phyloP scores from a whole-genome alignment of 2,888 invertebrate species.

The Agrypnus murinus region DNA sequence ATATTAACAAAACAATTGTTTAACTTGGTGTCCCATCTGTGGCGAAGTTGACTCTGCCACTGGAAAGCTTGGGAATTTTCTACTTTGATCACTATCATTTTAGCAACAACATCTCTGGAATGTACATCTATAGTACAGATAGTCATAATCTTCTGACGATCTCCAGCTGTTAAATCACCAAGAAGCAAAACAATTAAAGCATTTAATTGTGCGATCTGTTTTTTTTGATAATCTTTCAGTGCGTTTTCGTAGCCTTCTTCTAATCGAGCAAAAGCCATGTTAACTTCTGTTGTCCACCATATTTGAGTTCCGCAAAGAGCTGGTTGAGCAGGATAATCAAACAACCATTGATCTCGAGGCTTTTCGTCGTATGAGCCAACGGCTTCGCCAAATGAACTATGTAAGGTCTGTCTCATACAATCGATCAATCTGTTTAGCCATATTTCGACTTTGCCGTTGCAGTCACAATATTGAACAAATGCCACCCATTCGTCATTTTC shows the following conservation, averaged over 20 bases:
- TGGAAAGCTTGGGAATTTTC: conserved; percentile 87
- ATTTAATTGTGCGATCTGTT: conserved; percentile 89
- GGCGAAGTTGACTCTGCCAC: conserved; percentile 92
- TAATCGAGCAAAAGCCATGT: conserved; percentile 89
- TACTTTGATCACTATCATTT: conserved; percentile 88
- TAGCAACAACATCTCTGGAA: conserved; percentile 93
- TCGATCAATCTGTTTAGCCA: conserved; percentile 94
- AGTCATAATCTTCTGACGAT: conserved; percentile 98
- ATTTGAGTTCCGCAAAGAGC: conserved; percentile 94
- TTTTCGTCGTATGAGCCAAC: conserved; percentile 91
- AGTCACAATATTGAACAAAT: conserved; percentile 86
- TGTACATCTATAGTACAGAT: conserved; percentile 98
- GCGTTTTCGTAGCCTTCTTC: conserved; percentile 97
- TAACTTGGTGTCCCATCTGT: conserved; percentile 86
- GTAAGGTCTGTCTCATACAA: conserved; percentile 86
- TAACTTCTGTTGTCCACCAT: conserved; percentile 97
- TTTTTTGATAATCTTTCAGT: conserved; percentile 92
- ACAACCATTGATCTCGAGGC: conserved; percentile 92
- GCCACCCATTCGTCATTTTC: conserved; percentile 84
- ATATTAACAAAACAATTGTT: conserved; percentile 94
- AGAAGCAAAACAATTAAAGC: conserved; percentile 86
- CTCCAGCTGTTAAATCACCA: conserved; percentile 86
- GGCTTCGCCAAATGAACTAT: conserved; percentile 85
- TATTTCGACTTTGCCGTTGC: conserved; percentile 91
- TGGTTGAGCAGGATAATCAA: conserved; percentile 94